phyloP scores from a whole-genome alignment of 2,797 vertebrate genomes.

The Peromyscus eremicus region DNA sequence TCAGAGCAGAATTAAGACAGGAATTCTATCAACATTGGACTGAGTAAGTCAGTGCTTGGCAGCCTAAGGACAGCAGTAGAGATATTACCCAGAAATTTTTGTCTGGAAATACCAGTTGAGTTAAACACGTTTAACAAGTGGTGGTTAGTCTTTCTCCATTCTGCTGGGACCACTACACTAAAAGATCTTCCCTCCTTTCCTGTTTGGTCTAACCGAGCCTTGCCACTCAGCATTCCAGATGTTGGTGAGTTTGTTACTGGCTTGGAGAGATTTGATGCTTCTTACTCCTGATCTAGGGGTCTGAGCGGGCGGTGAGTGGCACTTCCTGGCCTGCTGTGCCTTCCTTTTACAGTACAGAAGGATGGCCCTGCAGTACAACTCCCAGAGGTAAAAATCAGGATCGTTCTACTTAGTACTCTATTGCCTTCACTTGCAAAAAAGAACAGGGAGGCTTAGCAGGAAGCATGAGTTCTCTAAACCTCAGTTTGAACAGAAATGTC shows the following conservation, averaged over 20 bases:
- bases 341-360: neutral
- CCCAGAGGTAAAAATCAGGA: neutral
- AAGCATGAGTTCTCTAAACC: neutral
- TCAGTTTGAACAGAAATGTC: neutral
- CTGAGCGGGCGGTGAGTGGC: neutral
- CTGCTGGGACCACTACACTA: neutral
- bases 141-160: neutral
- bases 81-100: neutral
- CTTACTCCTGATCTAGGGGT: neutral
- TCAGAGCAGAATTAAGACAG: neutral
- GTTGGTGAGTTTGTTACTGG: neutral
- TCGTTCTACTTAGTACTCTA: neutral
- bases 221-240: neutral
- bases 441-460: neutral
- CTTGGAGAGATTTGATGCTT: neutral
- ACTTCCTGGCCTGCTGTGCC: neutral
- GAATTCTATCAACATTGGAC: neutral
- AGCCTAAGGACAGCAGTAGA: neutral
- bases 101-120: conserved; percentile 59
- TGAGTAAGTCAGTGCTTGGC: neutral
- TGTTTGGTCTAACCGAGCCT: neutral
- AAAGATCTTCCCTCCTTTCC: neutral
- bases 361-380: neutral
- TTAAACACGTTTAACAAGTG: neutral
- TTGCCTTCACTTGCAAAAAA: neutral